These are phyloP conservation scores for Liparis tanakae DNA, from an alignment of 2,797 vertebrate species.

Conservation along the genomic window DNA sequence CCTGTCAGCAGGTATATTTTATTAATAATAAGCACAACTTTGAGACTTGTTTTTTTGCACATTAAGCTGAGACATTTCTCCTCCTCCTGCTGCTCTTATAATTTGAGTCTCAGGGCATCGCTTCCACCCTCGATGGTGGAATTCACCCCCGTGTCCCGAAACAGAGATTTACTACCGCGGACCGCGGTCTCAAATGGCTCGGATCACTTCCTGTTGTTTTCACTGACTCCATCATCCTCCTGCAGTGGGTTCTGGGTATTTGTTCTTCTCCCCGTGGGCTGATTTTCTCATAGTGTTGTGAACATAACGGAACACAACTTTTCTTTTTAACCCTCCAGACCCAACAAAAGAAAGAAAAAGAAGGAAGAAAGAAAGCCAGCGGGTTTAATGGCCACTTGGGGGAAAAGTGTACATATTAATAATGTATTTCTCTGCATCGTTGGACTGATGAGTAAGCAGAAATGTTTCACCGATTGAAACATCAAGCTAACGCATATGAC, in stretches of 20 bases:
- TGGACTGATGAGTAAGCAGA: no score
- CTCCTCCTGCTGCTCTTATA: constrained; percentile 28
- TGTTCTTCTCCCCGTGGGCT: constrained; percentile 3
- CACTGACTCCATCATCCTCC: constrained; percentile 39
- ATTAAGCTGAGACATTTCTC: constrained; percentile 12
- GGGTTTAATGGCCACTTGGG: no score
- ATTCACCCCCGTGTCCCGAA: constrained; percentile 42
- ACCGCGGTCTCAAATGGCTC: constrained; percentile 35
- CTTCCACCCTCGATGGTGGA: constrained; percentile 29
- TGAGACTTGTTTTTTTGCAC: constrained; percentile 23
- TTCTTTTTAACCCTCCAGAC: not conserved
- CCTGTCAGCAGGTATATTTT: constrained; percentile 35
- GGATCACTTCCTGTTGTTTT: constrained; percentile 44
- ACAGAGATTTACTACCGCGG: constrained; percentile 49
- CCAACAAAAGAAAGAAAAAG: not conserved
- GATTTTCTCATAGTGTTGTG: not conserved
- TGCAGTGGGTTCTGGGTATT: constrained; percentile 2
- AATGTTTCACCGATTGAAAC: no score
- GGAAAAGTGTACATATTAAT: no score
- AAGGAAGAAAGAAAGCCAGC: not conserved
- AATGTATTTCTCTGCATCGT: no score
- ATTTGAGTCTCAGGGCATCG: constrained; percentile 26
- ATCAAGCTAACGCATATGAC: no score
- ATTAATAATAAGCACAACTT: constrained; percentile 51
- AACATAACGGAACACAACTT: constrained; percentile 7